These are phyloP conservation scores for Paguma larvata DNA, from an alignment of 2,797 vertebrate species.

Conservation along the genomic window DNA sequence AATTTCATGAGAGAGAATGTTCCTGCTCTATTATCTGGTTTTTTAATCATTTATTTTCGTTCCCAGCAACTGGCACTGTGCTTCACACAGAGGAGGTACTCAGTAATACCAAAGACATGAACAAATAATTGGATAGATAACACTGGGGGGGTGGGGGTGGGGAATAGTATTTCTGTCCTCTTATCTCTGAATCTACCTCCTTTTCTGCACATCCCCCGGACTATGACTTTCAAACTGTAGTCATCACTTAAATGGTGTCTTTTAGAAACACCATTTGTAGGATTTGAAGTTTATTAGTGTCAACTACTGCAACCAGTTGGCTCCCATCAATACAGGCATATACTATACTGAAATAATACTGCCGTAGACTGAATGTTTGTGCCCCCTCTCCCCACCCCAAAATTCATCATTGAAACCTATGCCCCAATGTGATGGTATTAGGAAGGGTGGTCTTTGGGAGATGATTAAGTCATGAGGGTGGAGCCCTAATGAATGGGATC, in stretches of 20 bases:
- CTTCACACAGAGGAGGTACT: neutral
- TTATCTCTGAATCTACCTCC: neutral
- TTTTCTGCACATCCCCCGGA: neutral
- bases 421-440: neutral
- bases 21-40: neutral
- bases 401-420: neutral
- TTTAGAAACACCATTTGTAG: neutral
- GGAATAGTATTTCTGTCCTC: neutral
- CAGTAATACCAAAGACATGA: neutral
- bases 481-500: neutral
- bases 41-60: neutral
- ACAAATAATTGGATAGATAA: neutral
- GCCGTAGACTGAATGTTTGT: neutral
- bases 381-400: neutral
- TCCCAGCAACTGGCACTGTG: neutral
- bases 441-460: neutral
- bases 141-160: fast-evolving
- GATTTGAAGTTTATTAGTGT: neutral
- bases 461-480: neutral
- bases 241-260: neutral
- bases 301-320: neutral
- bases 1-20: neutral
- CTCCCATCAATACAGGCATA: neutral
- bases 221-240: neutral
- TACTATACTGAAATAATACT: neutral